A percentile compares a stretch with the other conserved stretches of the same genome.
These are phyloP conservation scores for Hylaea fasciaria DNA, from an alignment of 2,888 invertebrate genomes.

Conservation along the genomic window DNA sequence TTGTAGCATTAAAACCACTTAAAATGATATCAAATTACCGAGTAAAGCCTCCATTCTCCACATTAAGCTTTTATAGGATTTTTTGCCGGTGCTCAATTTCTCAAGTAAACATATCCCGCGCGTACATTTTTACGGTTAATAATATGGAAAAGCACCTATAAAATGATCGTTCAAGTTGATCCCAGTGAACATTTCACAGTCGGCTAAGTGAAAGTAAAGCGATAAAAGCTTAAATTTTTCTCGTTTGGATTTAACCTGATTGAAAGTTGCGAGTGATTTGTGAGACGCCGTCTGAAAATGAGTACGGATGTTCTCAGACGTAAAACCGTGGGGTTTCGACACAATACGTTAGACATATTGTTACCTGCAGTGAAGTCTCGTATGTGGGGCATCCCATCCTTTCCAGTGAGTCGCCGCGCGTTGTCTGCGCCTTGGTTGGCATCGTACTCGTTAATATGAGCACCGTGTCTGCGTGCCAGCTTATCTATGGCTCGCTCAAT, in stretches of 20 bases:
- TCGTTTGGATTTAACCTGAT: not conserved
- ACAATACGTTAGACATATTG: slow-evolving; percentile 12
- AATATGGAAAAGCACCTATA: not conserved
- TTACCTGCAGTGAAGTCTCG: slow-evolving; percentile 94
- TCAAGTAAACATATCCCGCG: slow-evolving; percentile 1
- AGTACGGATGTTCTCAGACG: not conserved
- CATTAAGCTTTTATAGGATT: slow-evolving; percentile 27
- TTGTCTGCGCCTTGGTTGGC: slow-evolving; percentile 98
- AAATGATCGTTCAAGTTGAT: not conserved
- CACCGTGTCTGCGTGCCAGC: slow-evolving; percentile 93
- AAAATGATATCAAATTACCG: slow-evolving; percentile 36
- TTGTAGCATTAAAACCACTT: slow-evolving; percentile 36
- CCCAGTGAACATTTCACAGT: slow-evolving; percentile 4
- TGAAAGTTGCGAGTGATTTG: not conserved
- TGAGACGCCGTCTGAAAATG: slow-evolving; percentile 1
- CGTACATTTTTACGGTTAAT: slow-evolving; percentile 15
- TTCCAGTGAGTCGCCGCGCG: slow-evolving; percentile 95
- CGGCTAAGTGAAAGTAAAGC: slow-evolving; percentile 1
- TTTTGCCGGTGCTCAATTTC: slow-evolving; percentile 10
- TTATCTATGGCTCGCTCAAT: slow-evolving; percentile 98
- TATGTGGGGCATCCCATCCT: slow-evolving; percentile 96
- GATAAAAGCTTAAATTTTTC: not conserved
- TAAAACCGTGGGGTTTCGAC: not conserved
- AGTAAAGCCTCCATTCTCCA: slow-evolving; percentile 17
- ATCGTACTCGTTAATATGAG: slow-evolving; percentile 98